Conservation (phyloP, 1,140 invertebrate genomes). For the Epicauta chinensis region DNA sequence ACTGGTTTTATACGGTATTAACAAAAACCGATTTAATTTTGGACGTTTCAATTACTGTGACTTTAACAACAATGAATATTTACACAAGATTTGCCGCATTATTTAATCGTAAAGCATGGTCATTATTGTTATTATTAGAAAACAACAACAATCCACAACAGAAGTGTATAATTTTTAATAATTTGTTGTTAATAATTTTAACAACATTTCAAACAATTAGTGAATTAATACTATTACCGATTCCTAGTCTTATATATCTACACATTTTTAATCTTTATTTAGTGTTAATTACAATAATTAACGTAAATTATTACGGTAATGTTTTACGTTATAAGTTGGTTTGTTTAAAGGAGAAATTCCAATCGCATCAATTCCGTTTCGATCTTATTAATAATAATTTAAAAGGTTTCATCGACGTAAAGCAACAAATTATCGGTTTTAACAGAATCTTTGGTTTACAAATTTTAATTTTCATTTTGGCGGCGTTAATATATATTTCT, state of each 20-base stretch:
- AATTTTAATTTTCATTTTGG: constrained; percentile 2
- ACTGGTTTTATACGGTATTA: no score
- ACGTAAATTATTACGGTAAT: constrained; percentile 5
- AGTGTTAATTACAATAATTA: constrained; percentile 6
- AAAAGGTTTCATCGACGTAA: background rate
- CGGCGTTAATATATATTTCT: background rate
- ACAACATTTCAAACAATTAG: background rate
- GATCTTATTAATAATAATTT: background rate
- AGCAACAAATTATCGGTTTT: constrained; percentile 1
- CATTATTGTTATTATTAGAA: background rate
- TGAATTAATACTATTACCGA: background rate
- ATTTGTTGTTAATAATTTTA: background rate
- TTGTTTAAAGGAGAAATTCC: background rate
- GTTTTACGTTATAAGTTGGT: background rate
- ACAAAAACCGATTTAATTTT: no score
- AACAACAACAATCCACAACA: background rate
- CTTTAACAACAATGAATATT: constrained; percentile 3
- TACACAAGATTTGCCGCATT: background rate
- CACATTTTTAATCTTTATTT: background rate
- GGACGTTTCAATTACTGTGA: background rate
- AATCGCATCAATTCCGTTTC: no score
- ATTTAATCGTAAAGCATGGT: background rate
- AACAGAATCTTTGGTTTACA: constrained; percentile 14
- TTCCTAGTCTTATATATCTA: background rate
- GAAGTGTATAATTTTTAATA: background rate